Conservation (phyloP, 2,888 invertebrate genomes). For the Caenorhabditis sp. region DNA sequence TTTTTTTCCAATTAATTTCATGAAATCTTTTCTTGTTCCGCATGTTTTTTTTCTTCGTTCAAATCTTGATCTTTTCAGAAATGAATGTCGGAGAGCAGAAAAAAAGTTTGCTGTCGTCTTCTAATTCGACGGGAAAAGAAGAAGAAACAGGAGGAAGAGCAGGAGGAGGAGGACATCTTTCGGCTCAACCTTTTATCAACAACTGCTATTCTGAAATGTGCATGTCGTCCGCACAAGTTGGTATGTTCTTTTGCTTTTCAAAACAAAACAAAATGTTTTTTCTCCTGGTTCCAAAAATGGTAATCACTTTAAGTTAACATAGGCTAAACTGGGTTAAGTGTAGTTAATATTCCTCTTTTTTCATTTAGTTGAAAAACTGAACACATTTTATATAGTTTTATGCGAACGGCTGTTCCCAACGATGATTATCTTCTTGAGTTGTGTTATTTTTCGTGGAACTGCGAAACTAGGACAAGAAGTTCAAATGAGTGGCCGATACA, state of each 20-base stretch:
- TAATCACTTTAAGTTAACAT: no score
- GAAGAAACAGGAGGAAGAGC: not conserved
- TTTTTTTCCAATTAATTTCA: slow-evolving; percentile 1
- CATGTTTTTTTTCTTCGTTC: not conserved
- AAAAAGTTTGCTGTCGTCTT: slow-evolving; percentile 42
- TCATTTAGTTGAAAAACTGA: no score
- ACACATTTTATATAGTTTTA: no score
- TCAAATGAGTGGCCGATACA: no score
- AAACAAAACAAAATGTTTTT: no score
- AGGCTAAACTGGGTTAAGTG: no score
- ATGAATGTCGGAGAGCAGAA: slow-evolving; percentile 39
- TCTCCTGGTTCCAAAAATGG: no score
- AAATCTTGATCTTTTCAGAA: slow-evolving; percentile 1
- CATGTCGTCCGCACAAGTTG: slow-evolving; percentile 47
- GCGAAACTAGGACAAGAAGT: no score
- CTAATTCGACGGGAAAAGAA: not conserved
- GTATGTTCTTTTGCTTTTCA: slow-evolving; percentile 24
- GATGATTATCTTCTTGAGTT: no score
- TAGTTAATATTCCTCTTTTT: no score
- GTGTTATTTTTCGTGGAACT: no score
- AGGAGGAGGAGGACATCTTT: slow-evolving; percentile 34
- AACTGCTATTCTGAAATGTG: slow-evolving; percentile 56
- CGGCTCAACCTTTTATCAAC: slow-evolving; percentile 48
- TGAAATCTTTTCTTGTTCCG: not conserved
- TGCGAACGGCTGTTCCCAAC: no score